phyloP scores from a whole-genome alignment of 2,888 invertebrate genomes.

The Chymomyza caudatula region DNA sequence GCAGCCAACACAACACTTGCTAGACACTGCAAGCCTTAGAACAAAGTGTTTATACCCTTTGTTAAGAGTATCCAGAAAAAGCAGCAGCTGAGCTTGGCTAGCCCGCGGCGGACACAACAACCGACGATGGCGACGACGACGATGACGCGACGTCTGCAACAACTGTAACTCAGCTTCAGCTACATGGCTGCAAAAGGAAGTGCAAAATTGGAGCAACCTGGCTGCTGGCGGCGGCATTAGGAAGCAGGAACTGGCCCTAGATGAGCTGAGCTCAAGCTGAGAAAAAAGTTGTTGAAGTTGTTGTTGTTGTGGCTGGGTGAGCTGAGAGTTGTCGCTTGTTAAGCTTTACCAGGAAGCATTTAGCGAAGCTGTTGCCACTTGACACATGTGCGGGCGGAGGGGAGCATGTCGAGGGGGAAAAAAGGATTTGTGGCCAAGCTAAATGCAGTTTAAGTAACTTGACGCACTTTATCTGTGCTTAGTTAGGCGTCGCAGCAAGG shows the following conservation, averaged over 20 bases:
- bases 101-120: constrained; percentile 47
- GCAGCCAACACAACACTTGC: no score
- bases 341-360: constrained; percentile 62
- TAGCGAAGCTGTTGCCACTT: constrained; percentile 30
- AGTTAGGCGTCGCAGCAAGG: not conserved
- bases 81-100: not conserved
- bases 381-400: not conserved
- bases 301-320: not conserved
- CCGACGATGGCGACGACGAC: not conserved
- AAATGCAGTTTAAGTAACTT: not conserved
- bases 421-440: not conserved
- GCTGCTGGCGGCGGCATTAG: constrained; percentile 24
- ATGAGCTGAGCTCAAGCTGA: not conserved
- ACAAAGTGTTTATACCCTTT: not conserved
- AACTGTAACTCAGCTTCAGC: constrained; percentile 25
- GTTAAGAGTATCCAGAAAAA: not conserved
- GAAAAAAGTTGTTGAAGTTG: not conserved
- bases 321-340: constrained; percentile 33
- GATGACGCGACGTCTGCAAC: not conserved
- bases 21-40: not conserved
- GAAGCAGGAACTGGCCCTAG: constrained; percentile 2
- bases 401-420: not conserved
- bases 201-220: constrained; percentile 61
- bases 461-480: not conserved
- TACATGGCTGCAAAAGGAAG: constrained; percentile 41